Evolutionary conservation across 2,888 invertebrate species (phyloP).

Genomic region (Idaea aversata): DNA sequence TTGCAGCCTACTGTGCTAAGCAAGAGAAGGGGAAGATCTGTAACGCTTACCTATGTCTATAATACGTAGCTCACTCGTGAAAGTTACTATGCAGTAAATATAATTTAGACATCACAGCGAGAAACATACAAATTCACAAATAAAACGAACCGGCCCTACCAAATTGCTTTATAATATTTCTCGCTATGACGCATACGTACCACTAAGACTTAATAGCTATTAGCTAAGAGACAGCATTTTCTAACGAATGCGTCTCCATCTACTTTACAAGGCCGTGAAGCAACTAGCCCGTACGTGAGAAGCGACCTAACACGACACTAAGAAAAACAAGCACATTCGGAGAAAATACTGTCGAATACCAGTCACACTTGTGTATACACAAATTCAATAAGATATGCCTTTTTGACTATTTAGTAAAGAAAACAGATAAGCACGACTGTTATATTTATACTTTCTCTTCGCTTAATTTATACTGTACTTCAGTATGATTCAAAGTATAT

Average conservation of each 20-base stretch:
- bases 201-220: conserved; percentile 14
- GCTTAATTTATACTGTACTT: neutral
- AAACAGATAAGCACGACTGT: neutral
- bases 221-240: conserved; percentile 17
- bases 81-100: conserved; percentile 39
- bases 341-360: conserved; percentile 18
- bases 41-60: conserved; percentile 52
- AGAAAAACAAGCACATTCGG: conserved; percentile 29
- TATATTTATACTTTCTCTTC: neutral
- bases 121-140: neutral
- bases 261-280: conserved; percentile 35
- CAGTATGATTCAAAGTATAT: too few species aligned
- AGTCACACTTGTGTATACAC: conserved; percentile 2
- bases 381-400: neutral
- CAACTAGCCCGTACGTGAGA: conserved; percentile 36
- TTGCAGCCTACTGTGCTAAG: conserved; percentile 10
- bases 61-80: conserved; percentile 58
- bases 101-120: conserved; percentile 11
- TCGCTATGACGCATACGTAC: neutral
- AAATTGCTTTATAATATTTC: neutral
- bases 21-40: conserved; percentile 42
- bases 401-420: neutral
- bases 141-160: neutral
- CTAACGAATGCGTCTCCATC: conserved; percentile 21
- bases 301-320: conserved; percentile 38